These are phyloP conservation scores for Myotis myotis DNA, from an alignment of 2,797 vertebrate genomes.

Conservation along the genomic window DNA sequence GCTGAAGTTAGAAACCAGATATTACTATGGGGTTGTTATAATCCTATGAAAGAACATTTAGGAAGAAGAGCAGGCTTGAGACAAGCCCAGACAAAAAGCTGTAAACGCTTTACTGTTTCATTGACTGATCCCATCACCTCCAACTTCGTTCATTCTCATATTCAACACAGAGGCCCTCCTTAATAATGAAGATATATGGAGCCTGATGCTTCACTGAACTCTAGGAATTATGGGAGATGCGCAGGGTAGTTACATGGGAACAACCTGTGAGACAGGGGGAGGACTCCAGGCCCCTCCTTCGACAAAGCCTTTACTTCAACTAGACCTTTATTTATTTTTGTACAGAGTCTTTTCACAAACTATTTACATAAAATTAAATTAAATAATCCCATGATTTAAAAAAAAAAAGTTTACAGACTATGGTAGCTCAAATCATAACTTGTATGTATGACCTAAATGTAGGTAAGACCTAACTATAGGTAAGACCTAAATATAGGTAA, in stretches of 20 bases:
- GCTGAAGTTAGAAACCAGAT: slow-evolving; percentile 34
- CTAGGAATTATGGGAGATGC: not conserved
- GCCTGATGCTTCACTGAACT: not conserved
- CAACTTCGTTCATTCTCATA: not conserved
- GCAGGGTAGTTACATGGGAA: not conserved
- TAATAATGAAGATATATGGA: not conserved
- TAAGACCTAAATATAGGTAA: slow-evolving; percentile 37
- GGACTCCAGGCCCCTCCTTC: not conserved
- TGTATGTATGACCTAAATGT: slow-evolving; percentile 31
- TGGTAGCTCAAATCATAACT: not conserved
- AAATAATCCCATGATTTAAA: not conserved
- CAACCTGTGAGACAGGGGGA: rapidly evolving
- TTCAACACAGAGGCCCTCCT: not conserved
- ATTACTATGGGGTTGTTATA: not conserved
- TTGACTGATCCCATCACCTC: not conserved
- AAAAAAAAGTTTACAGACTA: not conserved
- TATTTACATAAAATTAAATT: not conserved
- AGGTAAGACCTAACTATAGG: too few relatives aligned
- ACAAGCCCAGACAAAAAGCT: not conserved
- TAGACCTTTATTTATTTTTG: not conserved
- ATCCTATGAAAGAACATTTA: not conserved
- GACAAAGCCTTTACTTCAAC: not conserved
- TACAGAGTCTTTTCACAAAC: not conserved
- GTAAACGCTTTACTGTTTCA: not conserved
- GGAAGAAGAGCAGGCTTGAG: not conserved